Evolutionary conservation across 2,113 vertebrate genomes (phyloP).

Genomic region (Platysternon megacephalum): DNA sequence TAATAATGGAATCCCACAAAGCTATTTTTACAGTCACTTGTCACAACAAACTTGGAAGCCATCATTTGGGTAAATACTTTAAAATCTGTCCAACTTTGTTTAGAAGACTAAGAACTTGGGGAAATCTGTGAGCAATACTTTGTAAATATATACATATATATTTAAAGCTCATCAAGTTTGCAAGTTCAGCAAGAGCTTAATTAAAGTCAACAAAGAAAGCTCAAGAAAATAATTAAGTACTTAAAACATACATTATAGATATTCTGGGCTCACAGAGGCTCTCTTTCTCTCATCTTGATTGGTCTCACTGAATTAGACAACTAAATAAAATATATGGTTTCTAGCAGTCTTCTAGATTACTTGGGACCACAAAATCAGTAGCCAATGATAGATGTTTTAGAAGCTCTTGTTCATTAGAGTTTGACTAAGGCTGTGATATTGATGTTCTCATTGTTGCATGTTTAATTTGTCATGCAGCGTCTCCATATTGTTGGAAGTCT

Average conservation of each 20-base stretch:
- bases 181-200: slow-evolving; percentile 28
- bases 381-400: neutral
- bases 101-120: neutral
- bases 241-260: slow-evolving; percentile 5
- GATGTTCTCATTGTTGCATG: neutral
- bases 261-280: neutral
- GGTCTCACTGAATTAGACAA: neutral
- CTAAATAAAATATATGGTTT: neutral
- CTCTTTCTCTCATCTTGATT: neutral
- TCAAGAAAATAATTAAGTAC: slow-evolving; percentile 25
- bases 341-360: neutral
- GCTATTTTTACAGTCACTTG: neutral
- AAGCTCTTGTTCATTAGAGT: neutral
- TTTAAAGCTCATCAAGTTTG: neutral
- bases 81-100: neutral
- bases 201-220: neutral
- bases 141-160: neutral
- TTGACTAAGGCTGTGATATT: neutral
- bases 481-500: neutral
- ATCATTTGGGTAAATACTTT: neutral
- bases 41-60: neutral
- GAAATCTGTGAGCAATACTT: neutral
- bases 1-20: neutral
- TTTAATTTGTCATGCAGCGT: neutral
- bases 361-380: neutral